Conservation (phyloP, 2,888 invertebrate genomes). For the Nasonovia ribisnigri region DNA sequence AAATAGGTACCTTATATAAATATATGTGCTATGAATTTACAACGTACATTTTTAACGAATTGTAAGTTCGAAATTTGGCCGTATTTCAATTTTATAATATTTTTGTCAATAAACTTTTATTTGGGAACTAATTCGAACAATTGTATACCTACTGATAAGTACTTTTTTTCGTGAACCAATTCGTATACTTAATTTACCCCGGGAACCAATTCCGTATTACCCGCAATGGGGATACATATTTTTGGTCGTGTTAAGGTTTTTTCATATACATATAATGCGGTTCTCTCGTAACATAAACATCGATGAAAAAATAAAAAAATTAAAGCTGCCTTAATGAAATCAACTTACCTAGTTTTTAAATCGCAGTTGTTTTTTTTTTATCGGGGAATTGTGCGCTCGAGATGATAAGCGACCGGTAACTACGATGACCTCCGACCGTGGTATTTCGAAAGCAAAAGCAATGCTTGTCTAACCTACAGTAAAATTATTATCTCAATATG, state of each 20-base stretch:
- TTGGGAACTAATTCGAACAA: too few relatives aligned
- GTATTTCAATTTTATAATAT: too few relatives aligned
- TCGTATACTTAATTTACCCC: too few relatives aligned
- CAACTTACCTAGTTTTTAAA: not conserved
- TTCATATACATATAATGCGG: not conserved
- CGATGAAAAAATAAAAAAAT: too few relatives aligned
- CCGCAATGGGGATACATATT: not conserved
- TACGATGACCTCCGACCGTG: not conserved
- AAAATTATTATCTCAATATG: not conserved
- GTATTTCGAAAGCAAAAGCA: not conserved
- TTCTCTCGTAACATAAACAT: not conserved
- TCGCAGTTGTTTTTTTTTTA: not conserved
- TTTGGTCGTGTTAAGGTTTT: not conserved
- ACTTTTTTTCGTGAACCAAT: too few relatives aligned
- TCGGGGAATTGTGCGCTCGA: not conserved
- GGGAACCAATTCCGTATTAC: too few relatives aligned
- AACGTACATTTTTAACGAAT: too few relatives aligned
- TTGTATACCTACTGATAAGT: too few relatives aligned
- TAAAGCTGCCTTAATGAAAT: not conserved
- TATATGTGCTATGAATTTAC: too few relatives aligned
- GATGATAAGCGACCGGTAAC: not conserved
- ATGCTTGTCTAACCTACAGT: not conserved
- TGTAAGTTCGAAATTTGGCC: too few relatives aligned
- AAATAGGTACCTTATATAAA: too few relatives aligned
- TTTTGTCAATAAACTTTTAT: too few relatives aligned